Base-by-base conservation (phyloP, 2,888 invertebrate genomes). In the Drosophila suboccidentalis region DNA sequence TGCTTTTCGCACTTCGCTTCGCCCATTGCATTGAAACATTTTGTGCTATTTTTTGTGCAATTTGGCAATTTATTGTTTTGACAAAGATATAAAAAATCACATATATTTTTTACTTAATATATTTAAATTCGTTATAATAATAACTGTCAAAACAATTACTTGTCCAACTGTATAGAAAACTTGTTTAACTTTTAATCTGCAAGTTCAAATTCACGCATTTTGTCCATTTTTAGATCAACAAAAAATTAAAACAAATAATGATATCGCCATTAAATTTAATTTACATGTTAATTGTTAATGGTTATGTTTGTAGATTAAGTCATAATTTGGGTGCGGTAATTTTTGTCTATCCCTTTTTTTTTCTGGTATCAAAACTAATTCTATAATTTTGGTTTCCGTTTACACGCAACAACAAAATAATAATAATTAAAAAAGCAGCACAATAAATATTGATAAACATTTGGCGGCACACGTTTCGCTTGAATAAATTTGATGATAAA, bases 401-500 rank as follows among this genome's bases (percentile, higher is more conserved):
- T 29, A 59, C 69, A 61, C 71, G 64, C 80, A 71, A 80, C 75
- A 55, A 67, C 60, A 64, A 67, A 53, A 41, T 47, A 61, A 47
- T 29, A 26, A 17, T 29, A 43, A 29, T 26, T 5, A 26, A 10
- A 60, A 74, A 75, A 78, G 83, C 89, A 89, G 89, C 88, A 90
- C 90, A 91, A 86, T 88, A 89, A 90, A 86, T 89, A 87, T 87
- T 83, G 59, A 71, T 49, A 63, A 47, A 78, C 73, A 79, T 72
- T 80, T 71, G 58, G 47, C 50, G 69, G 71, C 68, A 58, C 62
- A 75, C 61, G 61, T 78, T 86, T 49, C 75, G 86, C 72, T 78
- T 75, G 74, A 83, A 71, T 76, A 82, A 82, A 80, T 43, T 22
- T 19, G 1, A 15, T 9, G 1, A 9, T 15, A 39, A n/a, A 84